Conservation (phyloP, 2,797 vertebrate species). For the Hypotaenidia okinawae region DNA sequence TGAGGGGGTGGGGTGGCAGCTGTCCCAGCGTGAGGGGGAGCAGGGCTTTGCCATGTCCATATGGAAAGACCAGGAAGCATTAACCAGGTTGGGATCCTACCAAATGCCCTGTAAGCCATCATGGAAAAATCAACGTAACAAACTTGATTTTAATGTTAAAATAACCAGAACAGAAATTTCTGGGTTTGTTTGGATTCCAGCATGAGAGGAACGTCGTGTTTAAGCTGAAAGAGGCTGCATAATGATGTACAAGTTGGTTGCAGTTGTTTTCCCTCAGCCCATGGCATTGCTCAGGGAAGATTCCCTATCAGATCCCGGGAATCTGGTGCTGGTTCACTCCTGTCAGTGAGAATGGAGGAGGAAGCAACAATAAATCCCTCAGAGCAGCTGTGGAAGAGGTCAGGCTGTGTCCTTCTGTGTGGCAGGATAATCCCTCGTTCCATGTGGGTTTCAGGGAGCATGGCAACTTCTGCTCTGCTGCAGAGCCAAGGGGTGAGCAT, state of each 20-base stretch:
- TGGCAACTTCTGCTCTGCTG: rapidly evolving
- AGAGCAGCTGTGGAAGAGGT: background rate
- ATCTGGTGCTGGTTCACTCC: rapidly evolving
- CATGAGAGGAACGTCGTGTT: background rate
- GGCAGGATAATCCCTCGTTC: background rate
- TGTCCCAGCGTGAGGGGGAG: no score
- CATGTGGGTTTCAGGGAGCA: rapidly evolving
- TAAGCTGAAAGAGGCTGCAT: background rate
- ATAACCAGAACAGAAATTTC: no score
- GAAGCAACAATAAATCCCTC: background rate
- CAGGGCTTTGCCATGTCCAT: no score
- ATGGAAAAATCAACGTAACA: no score
- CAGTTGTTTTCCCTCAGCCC: background rate
- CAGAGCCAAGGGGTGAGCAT: background rate
- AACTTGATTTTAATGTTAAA: background rate
- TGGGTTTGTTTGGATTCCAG: background rate
- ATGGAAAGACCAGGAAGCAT: no score
- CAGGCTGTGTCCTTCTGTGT: background rate
- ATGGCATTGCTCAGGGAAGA: background rate
- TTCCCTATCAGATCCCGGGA: rapidly evolving
- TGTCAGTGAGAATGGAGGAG: no score
- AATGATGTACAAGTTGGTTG: background rate
- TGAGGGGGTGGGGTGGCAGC: no score
- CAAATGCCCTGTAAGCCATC: no score
- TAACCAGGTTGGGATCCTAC: no score